phyloP scores from a whole-genome alignment of 2,797 vertebrate species.

The Acanthopagrus latus region DNA sequence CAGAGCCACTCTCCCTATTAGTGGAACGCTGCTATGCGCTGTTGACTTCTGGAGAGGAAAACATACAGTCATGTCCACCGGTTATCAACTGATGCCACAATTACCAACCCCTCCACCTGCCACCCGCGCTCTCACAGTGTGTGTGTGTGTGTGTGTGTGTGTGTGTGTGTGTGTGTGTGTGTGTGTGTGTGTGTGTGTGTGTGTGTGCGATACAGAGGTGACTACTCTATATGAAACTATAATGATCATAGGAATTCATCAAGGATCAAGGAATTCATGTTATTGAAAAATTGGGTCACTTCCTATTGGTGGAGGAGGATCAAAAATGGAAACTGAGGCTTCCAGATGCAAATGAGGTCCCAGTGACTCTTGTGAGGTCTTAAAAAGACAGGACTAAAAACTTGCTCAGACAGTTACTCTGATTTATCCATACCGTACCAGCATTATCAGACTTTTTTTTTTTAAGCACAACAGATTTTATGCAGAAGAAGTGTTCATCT shows the following conservation, averaged over 20 bases:
- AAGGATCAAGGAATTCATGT: conserved; percentile 20
- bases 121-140: conserved; percentile 24
- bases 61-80: conserved; percentile 75
- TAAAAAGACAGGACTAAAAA: conserved; percentile 41
- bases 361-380: conserved; percentile 47
- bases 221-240: conserved; percentile 40
- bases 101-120: conserved; percentile 65
- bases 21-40: conserved; percentile 78
- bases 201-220: conserved; percentile 26
- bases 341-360: conserved; percentile 57
- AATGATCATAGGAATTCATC: conserved; percentile 39
- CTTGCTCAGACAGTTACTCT: not conserved
- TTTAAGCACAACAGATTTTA: conserved; percentile 9
- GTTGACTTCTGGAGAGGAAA: conserved; percentile 84
- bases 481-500: not conserved
- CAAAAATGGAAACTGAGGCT: conserved; percentile 59
- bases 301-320: conserved; percentile 57
- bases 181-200: conserved; percentile 15
- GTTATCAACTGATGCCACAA: conserved; percentile 73
- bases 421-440: not conserved
- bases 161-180: conserved; percentile 12
- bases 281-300: conserved; percentile 58
- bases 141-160: conserved; percentile 27
- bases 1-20: conserved; percentile 84
- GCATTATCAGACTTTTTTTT: not conserved